Conservation (phyloP, 2,888 invertebrate species). For the Amphipyra berbera region DNA sequence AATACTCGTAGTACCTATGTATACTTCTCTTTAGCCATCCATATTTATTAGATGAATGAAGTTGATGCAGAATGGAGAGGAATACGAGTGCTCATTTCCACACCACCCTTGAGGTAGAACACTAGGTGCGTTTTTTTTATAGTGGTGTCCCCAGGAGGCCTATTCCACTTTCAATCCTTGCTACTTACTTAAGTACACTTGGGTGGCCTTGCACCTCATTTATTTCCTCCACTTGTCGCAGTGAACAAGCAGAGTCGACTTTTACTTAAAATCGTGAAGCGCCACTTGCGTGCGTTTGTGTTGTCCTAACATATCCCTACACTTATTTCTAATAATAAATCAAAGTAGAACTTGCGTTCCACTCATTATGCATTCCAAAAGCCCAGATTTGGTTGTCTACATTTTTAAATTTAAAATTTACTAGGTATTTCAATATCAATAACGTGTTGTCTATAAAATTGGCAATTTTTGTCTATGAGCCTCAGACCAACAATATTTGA, state of each 20-base stretch:
- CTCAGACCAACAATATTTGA: too few relatives aligned
- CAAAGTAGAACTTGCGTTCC: slow-evolving; percentile 25
- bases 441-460: too few relatives aligned
- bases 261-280: slow-evolving; percentile 6
- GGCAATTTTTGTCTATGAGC: too few relatives aligned
- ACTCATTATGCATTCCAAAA: slow-evolving; percentile 46
- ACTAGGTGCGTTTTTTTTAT: slow-evolving; percentile 59
- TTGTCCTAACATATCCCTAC: slow-evolving; percentile 26
- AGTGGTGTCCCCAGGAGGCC: slow-evolving; percentile 59
- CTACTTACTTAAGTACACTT: slow-evolving; percentile 25
- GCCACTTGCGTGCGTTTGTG: background rate
- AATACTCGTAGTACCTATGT: too few relatives aligned
- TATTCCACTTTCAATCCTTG: slow-evolving; percentile 47
- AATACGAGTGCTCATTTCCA: slow-evolving; percentile 49
- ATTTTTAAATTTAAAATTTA: too few relatives aligned
- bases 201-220: slow-evolving; percentile 24
- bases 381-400: slow-evolving; percentile 11
- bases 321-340: slow-evolving; percentile 19
- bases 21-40: too few relatives aligned
- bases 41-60: too few relatives aligned
- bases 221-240: background rate
- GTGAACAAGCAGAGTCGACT: background rate
- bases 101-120: slow-evolving; percentile 59
- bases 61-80: too few relatives aligned
- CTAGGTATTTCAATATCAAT: too few relatives aligned